These are phyloP conservation scores for Drosophila busckii DNA, from an alignment of 1,140 invertebrate genomes.

Conservation along the genomic window DNA sequence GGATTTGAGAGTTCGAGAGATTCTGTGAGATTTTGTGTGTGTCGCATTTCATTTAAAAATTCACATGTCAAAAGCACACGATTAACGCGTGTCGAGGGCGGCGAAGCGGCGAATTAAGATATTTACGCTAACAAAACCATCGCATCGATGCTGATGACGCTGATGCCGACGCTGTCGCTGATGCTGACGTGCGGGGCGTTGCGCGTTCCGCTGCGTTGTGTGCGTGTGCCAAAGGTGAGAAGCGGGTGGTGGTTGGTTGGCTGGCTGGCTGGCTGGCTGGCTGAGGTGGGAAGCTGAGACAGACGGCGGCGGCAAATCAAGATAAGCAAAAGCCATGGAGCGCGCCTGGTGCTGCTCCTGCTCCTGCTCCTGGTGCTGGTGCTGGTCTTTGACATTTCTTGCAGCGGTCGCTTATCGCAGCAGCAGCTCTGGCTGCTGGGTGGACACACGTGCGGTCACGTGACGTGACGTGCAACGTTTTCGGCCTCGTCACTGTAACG, in stretches of 20 bases:
- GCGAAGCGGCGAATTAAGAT: conserved; percentile 72
- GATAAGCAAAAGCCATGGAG: conserved; percentile 34
- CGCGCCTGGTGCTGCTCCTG: conserved; percentile 11
- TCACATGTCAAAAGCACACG: conserved; percentile 66
- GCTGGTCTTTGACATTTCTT: conserved; percentile 64
- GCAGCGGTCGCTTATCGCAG: conserved; percentile 61
- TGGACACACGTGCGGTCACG: conserved; percentile 58
- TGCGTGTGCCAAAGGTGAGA: too few relatives aligned
- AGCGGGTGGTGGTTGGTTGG: too few relatives aligned
- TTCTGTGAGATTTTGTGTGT: conserved; percentile 7
- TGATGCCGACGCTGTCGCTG: not conserved
- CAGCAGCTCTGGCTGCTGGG: conserved; percentile 31
- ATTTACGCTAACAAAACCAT: conserved; percentile 71
- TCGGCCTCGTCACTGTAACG: conserved; percentile 4
- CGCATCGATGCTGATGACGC: conserved; percentile 8
- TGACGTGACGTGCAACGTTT: conserved; percentile 35
- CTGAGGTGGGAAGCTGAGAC: too few relatives aligned
- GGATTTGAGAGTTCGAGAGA: too few relatives aligned
- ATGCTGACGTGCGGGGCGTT: not conserved
- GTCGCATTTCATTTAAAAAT: conserved; percentile 46
- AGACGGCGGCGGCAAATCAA: conserved; percentile 28
- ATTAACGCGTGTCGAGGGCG: conserved; percentile 68
- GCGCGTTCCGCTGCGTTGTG: not conserved
- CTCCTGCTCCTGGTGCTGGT: conserved; percentile 5
- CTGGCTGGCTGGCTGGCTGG: too few relatives aligned